A percentile compares a stretch with the other conserved stretches of the same genome.
phyloP scores from a whole-genome alignment of 1,140 invertebrate species.

The Musca vetustissima region DNA sequence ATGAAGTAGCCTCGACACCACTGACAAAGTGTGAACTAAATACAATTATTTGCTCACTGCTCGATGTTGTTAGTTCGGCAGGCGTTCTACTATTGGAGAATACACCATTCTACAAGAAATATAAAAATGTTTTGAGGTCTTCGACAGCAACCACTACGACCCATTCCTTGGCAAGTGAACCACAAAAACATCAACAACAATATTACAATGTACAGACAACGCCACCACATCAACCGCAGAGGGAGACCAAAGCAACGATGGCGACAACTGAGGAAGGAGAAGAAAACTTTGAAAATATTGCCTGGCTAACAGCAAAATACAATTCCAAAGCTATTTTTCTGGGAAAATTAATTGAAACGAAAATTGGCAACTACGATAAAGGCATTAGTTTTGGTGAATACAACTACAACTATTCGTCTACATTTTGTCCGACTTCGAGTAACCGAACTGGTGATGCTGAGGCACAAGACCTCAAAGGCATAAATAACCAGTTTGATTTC shows the following conservation, averaged over 20 bases:
- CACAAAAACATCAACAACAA: neutral
- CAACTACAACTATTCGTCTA: conserved; percentile 1
- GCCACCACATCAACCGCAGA: no score
- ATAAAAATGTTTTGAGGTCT: conserved; percentile 21
- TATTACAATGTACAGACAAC: no score
- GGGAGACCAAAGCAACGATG: neutral
- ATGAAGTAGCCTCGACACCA: conserved; percentile 24
- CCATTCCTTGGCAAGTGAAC: neutral
- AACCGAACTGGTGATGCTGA: neutral
- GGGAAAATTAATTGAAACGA: conserved; percentile 53
- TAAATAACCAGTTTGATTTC: conserved; percentile 23
- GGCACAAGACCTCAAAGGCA: conserved; percentile 22
- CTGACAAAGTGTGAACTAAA: conserved; percentile 28
- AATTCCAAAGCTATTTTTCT: conserved; percentile 50
- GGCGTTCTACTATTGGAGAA: conserved; percentile 39
- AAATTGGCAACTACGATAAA: conserved; percentile 43
- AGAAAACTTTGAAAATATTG: conserved; percentile 10
- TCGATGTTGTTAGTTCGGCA: conserved; percentile 35
- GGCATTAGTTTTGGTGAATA: conserved; percentile 13
- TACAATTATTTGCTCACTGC: conserved; percentile 28
- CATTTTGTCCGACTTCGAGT: neutral
- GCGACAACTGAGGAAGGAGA: neutral
- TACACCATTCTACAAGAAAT: conserved; percentile 50
- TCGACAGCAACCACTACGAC: neutral
- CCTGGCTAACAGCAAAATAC: conserved; percentile 26